Percentiles rank a stretch among this genome's conserved stretches.
Conservation (phyloP, 2,113 vertebrate species). For the Columbina picui region DNA sequence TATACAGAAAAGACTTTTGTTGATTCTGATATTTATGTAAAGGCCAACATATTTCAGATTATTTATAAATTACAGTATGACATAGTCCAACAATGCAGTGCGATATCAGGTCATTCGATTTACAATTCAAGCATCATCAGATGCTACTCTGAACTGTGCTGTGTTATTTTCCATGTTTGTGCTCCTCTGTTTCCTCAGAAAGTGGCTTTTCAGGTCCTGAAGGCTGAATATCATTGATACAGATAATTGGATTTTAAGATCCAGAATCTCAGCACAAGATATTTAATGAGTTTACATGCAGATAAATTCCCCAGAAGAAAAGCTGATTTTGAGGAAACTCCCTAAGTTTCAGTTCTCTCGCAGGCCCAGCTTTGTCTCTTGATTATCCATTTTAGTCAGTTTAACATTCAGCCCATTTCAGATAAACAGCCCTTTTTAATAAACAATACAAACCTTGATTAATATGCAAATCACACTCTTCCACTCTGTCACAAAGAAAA, state of each 20-base stretch:
- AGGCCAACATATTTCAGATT: neutral
- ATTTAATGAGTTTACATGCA: conserved; percentile 54
- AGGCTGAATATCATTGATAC: conserved; percentile 17
- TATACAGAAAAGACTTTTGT: neutral
- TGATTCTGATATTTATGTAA: neutral
- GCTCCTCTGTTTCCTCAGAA: conserved; percentile 8
- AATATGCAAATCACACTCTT: neutral
- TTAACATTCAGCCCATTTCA: conserved; percentile 9
- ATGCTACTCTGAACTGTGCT: neutral
- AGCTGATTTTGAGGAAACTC: neutral
- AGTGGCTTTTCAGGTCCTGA: neutral
- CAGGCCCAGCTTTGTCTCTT: conserved; percentile 15
- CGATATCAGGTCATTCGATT: rapidly evolving
- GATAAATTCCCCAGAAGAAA: conserved; percentile 52
- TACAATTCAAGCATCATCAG: neutral
- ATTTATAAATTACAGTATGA: neutral
- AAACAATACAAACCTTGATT: neutral
- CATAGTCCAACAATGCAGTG: neutral
- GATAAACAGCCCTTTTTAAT: conserved; percentile 17
- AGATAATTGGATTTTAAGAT: conserved; percentile 63
- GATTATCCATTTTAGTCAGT: neutral
- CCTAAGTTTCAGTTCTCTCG: neutral
- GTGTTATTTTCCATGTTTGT: neutral
- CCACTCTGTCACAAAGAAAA: neutral
- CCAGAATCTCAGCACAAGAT: conserved; percentile 15